Percentiles rank a stretch among this genome's conserved stretches.
These are phyloP conservation scores for Ctenochaetus hawaiiensis DNA, from an alignment of 2,797 vertebrate genomes.

Conservation along the genomic window DNA sequence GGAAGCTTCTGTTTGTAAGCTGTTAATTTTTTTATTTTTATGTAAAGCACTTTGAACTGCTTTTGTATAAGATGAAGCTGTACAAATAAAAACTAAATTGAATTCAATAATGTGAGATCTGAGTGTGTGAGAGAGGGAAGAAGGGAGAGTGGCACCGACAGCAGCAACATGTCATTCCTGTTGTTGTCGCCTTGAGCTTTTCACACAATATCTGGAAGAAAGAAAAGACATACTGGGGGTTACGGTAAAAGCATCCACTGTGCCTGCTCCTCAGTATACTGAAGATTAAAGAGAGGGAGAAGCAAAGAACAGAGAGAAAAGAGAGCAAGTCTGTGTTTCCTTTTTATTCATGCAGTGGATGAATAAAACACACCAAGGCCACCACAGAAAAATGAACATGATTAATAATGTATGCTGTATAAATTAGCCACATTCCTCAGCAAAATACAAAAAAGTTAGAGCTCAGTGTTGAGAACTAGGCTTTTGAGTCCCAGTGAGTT, in stretches of 20 bases:
- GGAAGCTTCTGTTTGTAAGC: too few species aligned
- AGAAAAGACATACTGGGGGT: slow-evolving; percentile 27
- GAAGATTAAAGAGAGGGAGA: slow-evolving; percentile 21
- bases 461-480: slow-evolving; percentile 27
- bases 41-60: too few species aligned
- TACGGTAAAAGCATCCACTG: slow-evolving; percentile 3
- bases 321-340: slow-evolving; percentile 15
- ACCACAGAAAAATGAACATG: slow-evolving; percentile 52
- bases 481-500: slow-evolving; percentile 20
- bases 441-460: slow-evolving; percentile 35
- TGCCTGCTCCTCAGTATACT: slow-evolving; percentile 3
- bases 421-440: slow-evolving; percentile 45
- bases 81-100: too few species aligned
- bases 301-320: background rate
- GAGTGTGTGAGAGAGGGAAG: background rate
- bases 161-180: slow-evolving; percentile 14
- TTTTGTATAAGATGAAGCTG: too few species aligned
- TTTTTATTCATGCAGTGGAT: slow-evolving; percentile 61
- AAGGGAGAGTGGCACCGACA: slow-evolving; percentile 10
- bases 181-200: slow-evolving; percentile 56
- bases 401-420: slow-evolving; percentile 67
- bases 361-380: slow-evolving; percentile 62
- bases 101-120: slow-evolving; percentile 6
- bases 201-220: slow-evolving; percentile 10
- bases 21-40: too few species aligned